Evolutionary conservation across 1,140 invertebrate species (phyloP).

Genomic region (Centruroides vittatus): DNA sequence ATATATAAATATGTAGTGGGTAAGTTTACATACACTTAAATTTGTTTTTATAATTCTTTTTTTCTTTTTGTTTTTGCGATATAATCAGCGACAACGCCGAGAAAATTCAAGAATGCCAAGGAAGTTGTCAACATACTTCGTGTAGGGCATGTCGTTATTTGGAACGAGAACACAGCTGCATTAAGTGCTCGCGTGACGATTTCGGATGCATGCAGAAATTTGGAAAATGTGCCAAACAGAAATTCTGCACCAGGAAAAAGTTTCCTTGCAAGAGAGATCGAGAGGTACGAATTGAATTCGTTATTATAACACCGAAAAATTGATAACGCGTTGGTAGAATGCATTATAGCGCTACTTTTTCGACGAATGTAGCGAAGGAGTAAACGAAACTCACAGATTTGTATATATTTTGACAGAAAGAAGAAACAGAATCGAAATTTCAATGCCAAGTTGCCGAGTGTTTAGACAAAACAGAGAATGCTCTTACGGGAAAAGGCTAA

Average conservation of each 20-base stretch:
- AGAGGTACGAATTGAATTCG: too few species aligned
- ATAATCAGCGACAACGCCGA: constrained; percentile 25
- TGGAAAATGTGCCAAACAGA: constrained; percentile 23
- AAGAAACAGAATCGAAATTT: too few species aligned
- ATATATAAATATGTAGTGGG: not conserved
- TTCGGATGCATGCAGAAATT: constrained; percentile 26
- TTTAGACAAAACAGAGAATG: too few species aligned
- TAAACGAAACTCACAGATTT: too few species aligned
- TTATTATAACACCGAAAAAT: too few species aligned
- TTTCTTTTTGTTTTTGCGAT: not conserved
- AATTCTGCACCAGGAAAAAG: constrained; percentile 19
- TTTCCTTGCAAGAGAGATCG: constrained; percentile 15
- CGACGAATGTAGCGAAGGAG: too few species aligned
- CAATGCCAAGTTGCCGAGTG: too few species aligned
- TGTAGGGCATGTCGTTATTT: constrained; percentile 25
- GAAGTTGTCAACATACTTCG: constrained; percentile 28
- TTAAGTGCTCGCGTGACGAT: constrained; percentile 23
- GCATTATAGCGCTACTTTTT: too few species aligned
- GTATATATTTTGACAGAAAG: too few species aligned
- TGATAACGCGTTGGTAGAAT: too few species aligned
- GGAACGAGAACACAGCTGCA: constrained; percentile 18
- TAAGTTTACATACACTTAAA: not conserved
- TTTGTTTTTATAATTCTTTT: not conserved
- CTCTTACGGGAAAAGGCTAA: too few species aligned
- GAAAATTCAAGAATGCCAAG: constrained; percentile 22